Evolutionary conservation across 2,113 vertebrate species (phyloP), one percentile per base, ranked within the genome.

Genomic region (Pelecanoides urinatrix): DNA sequence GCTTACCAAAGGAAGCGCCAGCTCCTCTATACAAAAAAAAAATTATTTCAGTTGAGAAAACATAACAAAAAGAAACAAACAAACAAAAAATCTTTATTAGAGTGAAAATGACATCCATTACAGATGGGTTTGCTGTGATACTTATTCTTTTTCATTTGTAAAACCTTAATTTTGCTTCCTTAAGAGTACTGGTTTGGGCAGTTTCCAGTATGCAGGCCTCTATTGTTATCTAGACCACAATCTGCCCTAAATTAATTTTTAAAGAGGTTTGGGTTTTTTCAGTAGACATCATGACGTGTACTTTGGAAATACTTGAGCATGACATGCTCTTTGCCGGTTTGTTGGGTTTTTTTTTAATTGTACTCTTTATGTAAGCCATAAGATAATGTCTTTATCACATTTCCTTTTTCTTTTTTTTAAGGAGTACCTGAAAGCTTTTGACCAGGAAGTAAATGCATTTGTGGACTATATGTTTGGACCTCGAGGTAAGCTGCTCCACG

Each of bases 401-500:
- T 16, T 42, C 14, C 13, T 79, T 68, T 93, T 94, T 26, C 34
- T 93, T 47, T 56, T 98, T 98, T 92, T 86, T n/a, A n/a, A 99
- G 98, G 98, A 98, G 91, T 97, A 98, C 44, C 95, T 99, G 94
- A 98, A 97, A 96, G 96, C 96, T 91, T 97, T 99, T 88, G 98
- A 99, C 84, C 92, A 3, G 47, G 97, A 98, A 96, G 91, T 98
- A 94, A 99, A 98, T 94, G 97, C 21, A 0, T 98, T 98, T 97
- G 97, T 99, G 97, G 98, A 98, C 91, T 97, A 98, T 86, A 96
- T 99, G 98, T 99, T 99, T 98, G 98, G 98, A 93, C 97, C 98
- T 90, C 98, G 98, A 98, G 98, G 98, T 98, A 89, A 98, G 98
- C 3, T 77, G 7, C 6, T 91, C 9, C n/a, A 72, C 12, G 62